Evolutionary conservation across 2,113 vertebrate genomes (phyloP), one percentile per base, ranked within the genome.

Genomic region (Gobiocypris rarus): DNA sequence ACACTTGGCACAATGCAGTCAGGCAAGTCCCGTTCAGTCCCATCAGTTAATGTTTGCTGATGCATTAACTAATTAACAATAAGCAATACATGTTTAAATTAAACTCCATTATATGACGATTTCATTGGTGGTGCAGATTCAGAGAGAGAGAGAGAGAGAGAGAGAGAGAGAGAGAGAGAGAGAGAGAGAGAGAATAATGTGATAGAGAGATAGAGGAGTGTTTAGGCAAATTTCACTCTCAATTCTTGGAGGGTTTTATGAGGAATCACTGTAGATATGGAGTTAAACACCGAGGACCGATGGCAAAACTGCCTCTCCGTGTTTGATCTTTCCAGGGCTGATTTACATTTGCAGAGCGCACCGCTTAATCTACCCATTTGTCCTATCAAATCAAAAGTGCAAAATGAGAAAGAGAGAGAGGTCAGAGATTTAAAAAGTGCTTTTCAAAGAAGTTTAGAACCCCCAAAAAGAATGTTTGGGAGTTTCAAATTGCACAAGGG

Each of bases 321-420:
- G 85, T 93, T 94, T 94, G 90, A 95, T 93, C 91, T 92, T 87
- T 87, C 58, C 86, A 83, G 81, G 87, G 75, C 90, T 91, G 88
- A 95, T 93, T 94, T 92, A 90, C 91, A 93, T 92, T 93, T 91
- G 82, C 78, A 28, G 83, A 79, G 86, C 83, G 67, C 71, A 87
- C 86, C 79, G 67, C 78, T 87, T 91, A 92, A 93, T 93, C 91
- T 92, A 38, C 69, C 81, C 87, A 89, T 92, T 94, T 93, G 90
- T 90, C 86, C 88, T 83, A 84, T 71, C 81, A 88, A 88, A 91
- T 87, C 14, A 85, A 74, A 78, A 45, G 58, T 31, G n/a, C 14
- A 14, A 58, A 63, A 38, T 73, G 75, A 61, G 82, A 38, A 45
- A 50, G 65, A 71, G 70, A 45, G 26, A 50, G 26, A 56, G 56